Evolutionary conservation across 2,113 vertebrate species (phyloP).

Genomic region (Bubo blakistoni): DNA sequence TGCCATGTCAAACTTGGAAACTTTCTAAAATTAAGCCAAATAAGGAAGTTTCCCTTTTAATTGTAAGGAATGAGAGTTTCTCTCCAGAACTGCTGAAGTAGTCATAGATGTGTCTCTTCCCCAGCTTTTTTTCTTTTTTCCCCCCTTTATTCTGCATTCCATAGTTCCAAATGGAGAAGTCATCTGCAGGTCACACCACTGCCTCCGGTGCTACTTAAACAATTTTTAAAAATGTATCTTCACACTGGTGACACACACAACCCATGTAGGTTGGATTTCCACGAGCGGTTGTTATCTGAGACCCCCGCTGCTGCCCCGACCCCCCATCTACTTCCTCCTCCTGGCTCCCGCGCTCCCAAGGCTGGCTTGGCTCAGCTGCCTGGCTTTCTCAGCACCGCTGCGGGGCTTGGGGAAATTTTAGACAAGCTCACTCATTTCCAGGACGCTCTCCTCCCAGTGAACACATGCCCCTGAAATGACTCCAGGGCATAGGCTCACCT

Average conservation of each 20-base stretch:
- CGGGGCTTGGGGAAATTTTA: slow-evolving; percentile 24
- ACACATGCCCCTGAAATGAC: neutral
- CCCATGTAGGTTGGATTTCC: neutral
- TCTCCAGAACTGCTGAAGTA: neutral
- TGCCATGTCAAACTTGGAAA: neutral
- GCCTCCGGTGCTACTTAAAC: slow-evolving; percentile 66
- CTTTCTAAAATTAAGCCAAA: neutral
- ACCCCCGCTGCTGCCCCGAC: neutral
- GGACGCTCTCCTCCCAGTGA: neutral
- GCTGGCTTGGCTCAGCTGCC: neutral
- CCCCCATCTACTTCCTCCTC: slow-evolving; percentile 3
- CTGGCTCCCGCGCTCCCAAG: neutral
- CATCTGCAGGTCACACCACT: slow-evolving; percentile 69
- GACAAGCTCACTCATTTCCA: slow-evolving; percentile 23
- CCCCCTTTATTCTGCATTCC: slow-evolving; percentile 67
- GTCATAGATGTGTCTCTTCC: slow-evolving; percentile 19
- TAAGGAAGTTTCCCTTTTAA: neutral
- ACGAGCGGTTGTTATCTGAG: neutral
- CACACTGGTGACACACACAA: slow-evolving; percentile 5
- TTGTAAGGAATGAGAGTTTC: neutral
- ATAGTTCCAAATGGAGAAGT: slow-evolving; percentile 61
- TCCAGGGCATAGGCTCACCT: neutral
- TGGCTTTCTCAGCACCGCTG: neutral
- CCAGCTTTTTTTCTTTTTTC: slow-evolving; percentile 6
- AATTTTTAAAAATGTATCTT: slow-evolving; percentile 40